Evolutionary conservation across 2,113 vertebrate genomes (phyloP).

Genomic region (Scalopus aquaticus): DNA sequence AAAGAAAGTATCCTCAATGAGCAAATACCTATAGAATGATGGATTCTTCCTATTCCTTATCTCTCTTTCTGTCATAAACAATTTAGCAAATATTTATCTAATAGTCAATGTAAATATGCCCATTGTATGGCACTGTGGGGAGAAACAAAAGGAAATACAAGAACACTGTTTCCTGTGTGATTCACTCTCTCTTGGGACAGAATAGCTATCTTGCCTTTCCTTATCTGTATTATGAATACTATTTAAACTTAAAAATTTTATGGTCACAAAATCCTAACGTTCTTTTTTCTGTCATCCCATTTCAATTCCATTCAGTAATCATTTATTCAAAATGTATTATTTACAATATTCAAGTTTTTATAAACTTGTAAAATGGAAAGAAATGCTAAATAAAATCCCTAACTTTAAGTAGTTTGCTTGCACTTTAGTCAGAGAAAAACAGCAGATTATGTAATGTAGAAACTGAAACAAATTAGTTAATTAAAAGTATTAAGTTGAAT

Average conservation of each 20-base stretch:
- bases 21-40: neutral
- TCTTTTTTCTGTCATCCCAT: neutral
- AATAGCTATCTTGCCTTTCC: neutral
- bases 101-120: neutral
- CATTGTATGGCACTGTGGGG: neutral
- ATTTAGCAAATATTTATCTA: conserved; percentile 30
- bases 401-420: neutral
- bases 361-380: neutral
- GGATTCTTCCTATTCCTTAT: rapidly evolving
- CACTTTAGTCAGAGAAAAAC: neutral
- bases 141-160: neutral
- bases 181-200: neutral
- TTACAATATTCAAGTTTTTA: neutral
- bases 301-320: neutral
- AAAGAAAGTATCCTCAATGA: conserved; percentile 75
- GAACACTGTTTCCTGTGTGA: neutral
- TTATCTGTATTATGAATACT: neutral
- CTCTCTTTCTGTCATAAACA: conserved; percentile 13
- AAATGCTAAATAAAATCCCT: neutral
- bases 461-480: neutral
- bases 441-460: neutral
- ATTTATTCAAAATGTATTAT: neutral
- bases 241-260: neutral
- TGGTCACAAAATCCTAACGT: neutral
- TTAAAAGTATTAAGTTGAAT: neutral